phyloP scores from a whole-genome alignment of 2,888 invertebrate genomes.

The Isotomurus palustris region DNA sequence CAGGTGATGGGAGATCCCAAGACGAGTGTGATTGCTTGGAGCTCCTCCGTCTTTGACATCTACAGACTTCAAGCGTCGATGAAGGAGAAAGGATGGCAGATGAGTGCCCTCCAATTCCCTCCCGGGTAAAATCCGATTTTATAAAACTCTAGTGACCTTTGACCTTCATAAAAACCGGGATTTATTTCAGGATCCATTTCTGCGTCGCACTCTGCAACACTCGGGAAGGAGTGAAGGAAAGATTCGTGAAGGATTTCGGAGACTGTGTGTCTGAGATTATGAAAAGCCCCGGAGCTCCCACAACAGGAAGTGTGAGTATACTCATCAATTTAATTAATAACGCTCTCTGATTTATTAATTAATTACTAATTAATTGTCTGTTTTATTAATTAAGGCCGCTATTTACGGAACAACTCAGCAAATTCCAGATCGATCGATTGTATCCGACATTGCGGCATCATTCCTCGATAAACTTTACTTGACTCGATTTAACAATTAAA shows the following conservation, averaged over 20 bases:
- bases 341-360: not conserved
- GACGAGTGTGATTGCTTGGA: conserved; percentile 85
- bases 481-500: conserved; percentile 51
- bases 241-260: conserved; percentile 67
- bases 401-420: conserved; percentile 87
- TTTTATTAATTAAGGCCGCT: conserved; percentile 67
- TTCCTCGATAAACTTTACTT: conserved; percentile 87
- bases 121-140: not conserved
- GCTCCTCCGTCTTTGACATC: conserved; percentile 81
- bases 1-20: conserved; percentile 81
- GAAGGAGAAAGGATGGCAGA: conserved; percentile 78
- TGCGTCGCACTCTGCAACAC: conserved; percentile 91
- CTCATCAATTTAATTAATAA: not conserved
- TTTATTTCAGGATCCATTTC: conserved; percentile 71
- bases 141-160: not conserved
- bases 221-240: conserved; percentile 72
- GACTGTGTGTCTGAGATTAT: conserved; percentile 61
- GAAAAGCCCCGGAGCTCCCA: conserved; percentile 59
- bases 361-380: conserved; percentile 14
- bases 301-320: conserved; percentile 3
- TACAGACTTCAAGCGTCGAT: conserved; percentile 77
- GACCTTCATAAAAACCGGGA: not conserved
- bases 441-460: conserved; percentile 76
- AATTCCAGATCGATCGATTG: conserved; percentile 83
- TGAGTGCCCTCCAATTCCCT: conserved; percentile 81